Evolutionary conservation across 2,888 invertebrate genomes (phyloP), one percentile per base, ranked within the genome.

Genomic region (Busseola fusca): DNA sequence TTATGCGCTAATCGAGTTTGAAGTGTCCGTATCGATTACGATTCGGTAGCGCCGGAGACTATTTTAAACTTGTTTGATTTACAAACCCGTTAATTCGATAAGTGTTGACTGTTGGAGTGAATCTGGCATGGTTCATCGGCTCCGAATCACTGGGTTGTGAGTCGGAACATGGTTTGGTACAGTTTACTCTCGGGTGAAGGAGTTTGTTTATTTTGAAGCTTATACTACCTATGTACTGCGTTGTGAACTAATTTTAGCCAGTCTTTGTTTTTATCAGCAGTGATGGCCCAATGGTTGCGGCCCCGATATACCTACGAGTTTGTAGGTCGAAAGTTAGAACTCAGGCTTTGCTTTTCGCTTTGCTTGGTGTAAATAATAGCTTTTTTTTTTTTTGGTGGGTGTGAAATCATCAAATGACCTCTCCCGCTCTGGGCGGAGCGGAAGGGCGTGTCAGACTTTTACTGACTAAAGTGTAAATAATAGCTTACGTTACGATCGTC

Each of bases 1-100:
- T 78, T 82, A 76, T 71, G 54, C 68, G 75, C 76, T 82, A 83
- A 86, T 84, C 75, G 83, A 85, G 76, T 85, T 73, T 72, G 82
- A 85, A 85, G 81, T 84, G 77, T 70, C 74, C 45, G 65, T 76
- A 78, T 83, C 81, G 78, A 79, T 83, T 84, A 78, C 82, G 67
- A 78, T 77, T 82, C 71, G 72, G 78, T 76, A 76, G 80, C 73
- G 56, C 59, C 34, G 54, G 48, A 60, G 68, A 84, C 60, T 74
- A 70, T 74, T 70, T 68, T 27, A 66, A 82, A 78, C 69, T 77
- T 71, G 74, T 85, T 85, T 85, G 76, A 79, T 77, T 71, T 72
- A 48, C 65, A 74, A 84, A 72, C 63, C 69, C 68, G 68, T 70
- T 74, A 63, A 80, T 62, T 64, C 12, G 59, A 75, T 81, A 72